A percentile compares a stretch with the other conserved stretches of the same genome.
Evolutionary conservation across 2,888 invertebrate species (phyloP).

Genomic region (Syrista parreyssii): DNA sequence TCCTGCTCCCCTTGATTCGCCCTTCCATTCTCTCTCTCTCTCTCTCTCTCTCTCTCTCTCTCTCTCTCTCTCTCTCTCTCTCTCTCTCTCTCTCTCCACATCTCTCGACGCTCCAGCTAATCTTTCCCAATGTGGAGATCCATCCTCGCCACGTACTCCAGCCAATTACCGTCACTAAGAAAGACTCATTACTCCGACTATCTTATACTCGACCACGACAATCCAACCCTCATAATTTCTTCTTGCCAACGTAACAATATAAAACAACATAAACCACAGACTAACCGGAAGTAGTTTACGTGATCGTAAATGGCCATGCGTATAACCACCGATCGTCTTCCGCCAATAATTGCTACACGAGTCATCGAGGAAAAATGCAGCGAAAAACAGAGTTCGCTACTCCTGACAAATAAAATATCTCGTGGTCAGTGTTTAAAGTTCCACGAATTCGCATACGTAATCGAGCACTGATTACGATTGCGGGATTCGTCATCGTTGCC

Average conservation of each 20-base stretch:
- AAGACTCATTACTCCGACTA: background rate
- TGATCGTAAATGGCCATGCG: background rate
- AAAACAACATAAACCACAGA: background rate
- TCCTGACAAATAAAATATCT: background rate
- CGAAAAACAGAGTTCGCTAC: background rate
- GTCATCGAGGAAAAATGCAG: background rate
- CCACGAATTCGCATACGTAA: background rate
- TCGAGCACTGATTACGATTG: background rate
- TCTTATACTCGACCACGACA: background rate
- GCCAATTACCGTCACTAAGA: background rate
- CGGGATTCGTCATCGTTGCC: constrained; percentile 10
- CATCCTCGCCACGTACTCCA: background rate
- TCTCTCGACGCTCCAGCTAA: background rate
- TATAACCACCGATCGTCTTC: background rate
- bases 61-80: background rate
- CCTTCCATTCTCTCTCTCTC: background rate
- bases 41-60: constrained; percentile 10
- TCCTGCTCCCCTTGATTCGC: background rate
- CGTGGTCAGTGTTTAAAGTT: background rate
- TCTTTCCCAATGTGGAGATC: background rate
- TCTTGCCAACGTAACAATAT: background rate
- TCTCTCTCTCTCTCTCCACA: constrained; percentile 10
- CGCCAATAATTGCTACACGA: background rate
- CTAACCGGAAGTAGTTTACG: background rate
- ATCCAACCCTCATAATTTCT: background rate